These are phyloP conservation scores for Drosophila parthenogenetica DNA, from an alignment of 2,888 invertebrate species.

Conservation along the genomic window DNA sequence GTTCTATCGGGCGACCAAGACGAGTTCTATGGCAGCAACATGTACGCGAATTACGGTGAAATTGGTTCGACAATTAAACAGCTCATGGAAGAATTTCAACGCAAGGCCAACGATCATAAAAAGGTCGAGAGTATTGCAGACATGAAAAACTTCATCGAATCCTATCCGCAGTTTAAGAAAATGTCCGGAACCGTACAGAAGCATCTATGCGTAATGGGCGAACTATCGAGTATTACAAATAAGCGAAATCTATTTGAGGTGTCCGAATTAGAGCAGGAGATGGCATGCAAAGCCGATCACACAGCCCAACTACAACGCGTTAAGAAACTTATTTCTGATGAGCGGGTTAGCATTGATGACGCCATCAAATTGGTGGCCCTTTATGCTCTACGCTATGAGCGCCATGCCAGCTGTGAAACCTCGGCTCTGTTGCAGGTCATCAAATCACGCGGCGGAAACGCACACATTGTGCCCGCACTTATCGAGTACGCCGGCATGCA, in stretches of 20 bases:
- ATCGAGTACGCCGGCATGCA: conserved; percentile 95
- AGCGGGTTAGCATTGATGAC: conserved; percentile 91
- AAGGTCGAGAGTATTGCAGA: conserved; percentile 97
- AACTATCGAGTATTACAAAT: conserved; percentile 94
- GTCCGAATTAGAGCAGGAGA: conserved; percentile 96
- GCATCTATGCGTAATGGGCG: conserved; percentile 98
- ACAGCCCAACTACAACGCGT: conserved; percentile 92
- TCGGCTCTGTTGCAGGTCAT: conserved; percentile 91
- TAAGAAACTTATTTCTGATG: conserved; percentile 91
- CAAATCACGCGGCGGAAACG: conserved; percentile 90
- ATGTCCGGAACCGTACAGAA: conserved; percentile 98
- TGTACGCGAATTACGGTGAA: conserved; percentile 98
- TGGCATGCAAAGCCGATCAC: conserved; percentile 95
- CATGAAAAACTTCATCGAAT: conserved; percentile 99
- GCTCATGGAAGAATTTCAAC: conserved; percentile 98
- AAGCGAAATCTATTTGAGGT: conserved; percentile 93
- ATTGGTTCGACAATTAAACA: conserved; percentile 98
- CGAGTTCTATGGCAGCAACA: conserved; percentile 97
- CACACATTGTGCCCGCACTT: conserved; percentile 88
- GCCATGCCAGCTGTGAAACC: conserved; percentile 93
- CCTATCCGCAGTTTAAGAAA: conserved; percentile 99
- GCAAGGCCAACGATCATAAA: conserved; percentile 90
- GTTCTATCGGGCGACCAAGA: conserved; percentile 98
- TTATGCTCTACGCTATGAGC: conserved; percentile 97
- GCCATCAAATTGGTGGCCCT: conserved; percentile 94